Conservation (phyloP, 2,888 invertebrate species). For the Diarsia brunnea region DNA sequence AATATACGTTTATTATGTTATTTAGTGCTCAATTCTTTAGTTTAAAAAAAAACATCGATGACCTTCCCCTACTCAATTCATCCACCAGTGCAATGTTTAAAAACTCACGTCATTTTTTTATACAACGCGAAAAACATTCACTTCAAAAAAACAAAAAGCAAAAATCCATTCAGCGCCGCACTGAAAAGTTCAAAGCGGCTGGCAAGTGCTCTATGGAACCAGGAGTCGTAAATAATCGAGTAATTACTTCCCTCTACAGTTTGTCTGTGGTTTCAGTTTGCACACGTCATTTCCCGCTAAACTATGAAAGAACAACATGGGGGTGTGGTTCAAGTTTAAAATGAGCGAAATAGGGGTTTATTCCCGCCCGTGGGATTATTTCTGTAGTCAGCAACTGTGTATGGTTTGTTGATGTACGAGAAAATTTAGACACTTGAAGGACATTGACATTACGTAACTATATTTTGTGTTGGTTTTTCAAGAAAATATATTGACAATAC, state of each 20-base stretch:
- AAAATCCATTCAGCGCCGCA: constrained; percentile 53
- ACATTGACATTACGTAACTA: too few species aligned
- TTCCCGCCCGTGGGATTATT: neutral
- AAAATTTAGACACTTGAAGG: too few species aligned
- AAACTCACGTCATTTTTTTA: constrained; percentile 37
- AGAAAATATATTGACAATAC: too few species aligned
- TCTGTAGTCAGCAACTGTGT: neutral
- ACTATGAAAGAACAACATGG: constrained; percentile 41
- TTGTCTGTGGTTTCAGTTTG: constrained; percentile 63
- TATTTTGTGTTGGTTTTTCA: too few species aligned
- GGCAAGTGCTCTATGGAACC: constrained; percentile 54
- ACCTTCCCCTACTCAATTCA: too few species aligned
- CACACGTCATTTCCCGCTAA: constrained; percentile 59
- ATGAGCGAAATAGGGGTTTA: constrained; percentile 12
- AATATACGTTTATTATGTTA: too few species aligned
- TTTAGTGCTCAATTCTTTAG: too few species aligned
- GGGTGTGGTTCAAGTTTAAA: constrained; percentile 32
- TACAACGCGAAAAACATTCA: constrained; percentile 19
- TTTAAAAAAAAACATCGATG: too few species aligned
- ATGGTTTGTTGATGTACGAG: neutral
- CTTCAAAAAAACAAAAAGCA: constrained; percentile 36
- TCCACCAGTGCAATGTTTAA: too few species aligned
- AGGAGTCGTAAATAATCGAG: constrained; percentile 59
- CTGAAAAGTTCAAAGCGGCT: constrained; percentile 56
- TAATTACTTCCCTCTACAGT: constrained; percentile 59